These are phyloP conservation scores for Drosophila kepulauana DNA, from an alignment of 1,140 invertebrate species.

Conservation along the genomic window DNA sequence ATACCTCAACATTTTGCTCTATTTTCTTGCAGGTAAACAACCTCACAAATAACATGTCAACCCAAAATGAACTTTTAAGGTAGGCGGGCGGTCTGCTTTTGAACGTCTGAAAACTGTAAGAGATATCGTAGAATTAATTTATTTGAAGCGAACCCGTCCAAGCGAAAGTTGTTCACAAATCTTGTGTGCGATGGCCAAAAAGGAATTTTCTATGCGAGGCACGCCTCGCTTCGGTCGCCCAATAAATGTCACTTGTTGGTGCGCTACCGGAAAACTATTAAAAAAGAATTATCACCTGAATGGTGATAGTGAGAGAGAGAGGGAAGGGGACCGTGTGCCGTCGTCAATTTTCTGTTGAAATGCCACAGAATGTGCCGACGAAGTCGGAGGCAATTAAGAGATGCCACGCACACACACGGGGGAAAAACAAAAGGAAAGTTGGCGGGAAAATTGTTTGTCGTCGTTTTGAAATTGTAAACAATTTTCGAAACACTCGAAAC, in stretches of 20 bases:
- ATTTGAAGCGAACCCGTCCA: conserved; percentile 24
- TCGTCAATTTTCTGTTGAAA: conserved; percentile 20
- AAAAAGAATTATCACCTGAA: conserved; percentile 80
- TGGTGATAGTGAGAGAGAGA: not conserved
- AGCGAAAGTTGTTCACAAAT: conserved; percentile 58
- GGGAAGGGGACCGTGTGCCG: not conserved
- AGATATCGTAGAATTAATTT: conserved; percentile 27
- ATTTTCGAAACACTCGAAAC: conserved; percentile 57
- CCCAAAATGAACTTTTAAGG: conserved; percentile 1
- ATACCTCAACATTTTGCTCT: conserved; percentile 14
- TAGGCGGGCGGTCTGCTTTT: conserved; percentile 28
- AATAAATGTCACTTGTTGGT: conserved; percentile 79
- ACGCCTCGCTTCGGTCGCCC: conserved; percentile 45
- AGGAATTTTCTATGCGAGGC: conserved; percentile 54
- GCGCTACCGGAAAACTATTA: conserved; percentile 80
- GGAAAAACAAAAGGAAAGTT: conserved; percentile 34
- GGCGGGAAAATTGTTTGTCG: conserved; percentile 34
- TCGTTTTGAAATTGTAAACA: conserved; percentile 28
- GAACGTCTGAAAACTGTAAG: not conserved
- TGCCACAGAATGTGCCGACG: conserved; percentile 36
- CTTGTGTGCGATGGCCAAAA: conserved; percentile 38
- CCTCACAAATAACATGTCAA: not conserved
- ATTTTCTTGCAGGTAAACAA: conserved; percentile 61
- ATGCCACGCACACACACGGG: conserved; percentile 37
- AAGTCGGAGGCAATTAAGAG: conserved; percentile 48